These are phyloP conservation scores for Valencia hispanica DNA, from an alignment of 2,797 vertebrate species.

Conservation along the genomic window DNA sequence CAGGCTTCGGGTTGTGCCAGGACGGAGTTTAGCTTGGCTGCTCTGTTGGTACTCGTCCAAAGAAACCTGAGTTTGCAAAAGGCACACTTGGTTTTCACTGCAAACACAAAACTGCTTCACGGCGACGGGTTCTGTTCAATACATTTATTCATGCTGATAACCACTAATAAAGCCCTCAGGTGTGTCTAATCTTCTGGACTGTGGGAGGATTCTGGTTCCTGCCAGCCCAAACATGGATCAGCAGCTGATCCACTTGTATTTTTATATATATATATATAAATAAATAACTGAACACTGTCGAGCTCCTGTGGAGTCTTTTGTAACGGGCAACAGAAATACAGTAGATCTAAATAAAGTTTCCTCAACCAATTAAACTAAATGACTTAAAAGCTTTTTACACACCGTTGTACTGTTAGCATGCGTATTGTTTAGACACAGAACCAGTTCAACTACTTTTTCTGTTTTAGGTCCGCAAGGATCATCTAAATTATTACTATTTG, in stretches of 20 bases:
- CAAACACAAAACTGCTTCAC: not conserved
- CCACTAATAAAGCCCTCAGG: not conserved
- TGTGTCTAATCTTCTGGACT: not conserved
- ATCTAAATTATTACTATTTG: not conserved
- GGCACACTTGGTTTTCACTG: not conserved
- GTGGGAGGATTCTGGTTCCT: slow-evolving; percentile 8
- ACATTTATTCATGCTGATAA: not conserved
- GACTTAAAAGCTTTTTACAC: not conserved
- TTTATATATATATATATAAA: too few species aligned
- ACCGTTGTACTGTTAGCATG: too few species aligned
- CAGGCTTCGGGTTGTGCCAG: slow-evolving; percentile 6
- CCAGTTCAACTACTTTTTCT: not conserved
- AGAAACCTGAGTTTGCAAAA: slow-evolving; percentile 16
- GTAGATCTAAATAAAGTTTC: not conserved
- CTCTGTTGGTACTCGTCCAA: slow-evolving; percentile 24
- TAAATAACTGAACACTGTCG: slow-evolving; percentile 48
- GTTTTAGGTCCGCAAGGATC: not conserved
- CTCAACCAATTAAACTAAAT: not conserved
- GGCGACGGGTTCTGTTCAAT: not conserved
- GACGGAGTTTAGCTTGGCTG: slow-evolving; percentile 24
- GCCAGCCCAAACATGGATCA: slow-evolving; percentile 48
- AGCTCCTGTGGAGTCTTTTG: slow-evolving; percentile 16
- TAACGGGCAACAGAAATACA: not conserved
- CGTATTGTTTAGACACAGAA: not conserved
- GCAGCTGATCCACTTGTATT: slow-evolving; percentile 18